Percentiles rank a stretch among this genome's conserved stretches.
phyloP scores from a whole-genome alignment of 2,113 vertebrate genomes.

The Anolis sagrei region DNA sequence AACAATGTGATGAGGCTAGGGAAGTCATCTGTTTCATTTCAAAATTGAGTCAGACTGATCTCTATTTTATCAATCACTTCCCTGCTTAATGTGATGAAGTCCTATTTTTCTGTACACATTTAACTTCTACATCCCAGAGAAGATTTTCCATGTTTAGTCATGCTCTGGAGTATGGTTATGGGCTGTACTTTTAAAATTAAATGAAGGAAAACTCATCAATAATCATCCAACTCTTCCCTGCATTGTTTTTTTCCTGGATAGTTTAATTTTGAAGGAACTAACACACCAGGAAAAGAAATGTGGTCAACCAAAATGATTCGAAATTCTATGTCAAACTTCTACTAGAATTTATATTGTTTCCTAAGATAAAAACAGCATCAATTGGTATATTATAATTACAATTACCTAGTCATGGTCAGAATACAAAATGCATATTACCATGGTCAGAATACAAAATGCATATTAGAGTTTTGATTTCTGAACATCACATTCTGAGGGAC shows the following conservation, averaged over 20 bases:
- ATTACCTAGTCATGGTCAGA: neutral
- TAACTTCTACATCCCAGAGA: neutral
- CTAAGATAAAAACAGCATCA: neutral
- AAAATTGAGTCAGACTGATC: no score
- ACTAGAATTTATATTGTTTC: neutral
- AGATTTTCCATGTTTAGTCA: neutral
- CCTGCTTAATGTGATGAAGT: no score
- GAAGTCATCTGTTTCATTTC: no score
- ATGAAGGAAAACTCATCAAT: neutral
- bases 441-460: neutral
- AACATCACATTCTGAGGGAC: neutral
- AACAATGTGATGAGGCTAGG: no score
- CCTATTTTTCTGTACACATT: neutral
- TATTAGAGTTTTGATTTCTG: neutral
- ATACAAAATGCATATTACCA: neutral
- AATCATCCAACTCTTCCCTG: neutral
- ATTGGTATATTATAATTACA: neutral
- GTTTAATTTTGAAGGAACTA: neutral
- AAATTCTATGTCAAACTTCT: neutral
- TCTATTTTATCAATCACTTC: no score
- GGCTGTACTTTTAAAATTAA: neutral
- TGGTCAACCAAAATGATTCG: neutral
- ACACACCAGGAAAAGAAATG: neutral
- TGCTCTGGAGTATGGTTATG: neutral
- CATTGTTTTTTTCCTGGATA: neutral